These are phyloP conservation scores for Atlantisia rogersi DNA, from an alignment of 2,113 vertebrate species.

Conservation along the genomic window DNA sequence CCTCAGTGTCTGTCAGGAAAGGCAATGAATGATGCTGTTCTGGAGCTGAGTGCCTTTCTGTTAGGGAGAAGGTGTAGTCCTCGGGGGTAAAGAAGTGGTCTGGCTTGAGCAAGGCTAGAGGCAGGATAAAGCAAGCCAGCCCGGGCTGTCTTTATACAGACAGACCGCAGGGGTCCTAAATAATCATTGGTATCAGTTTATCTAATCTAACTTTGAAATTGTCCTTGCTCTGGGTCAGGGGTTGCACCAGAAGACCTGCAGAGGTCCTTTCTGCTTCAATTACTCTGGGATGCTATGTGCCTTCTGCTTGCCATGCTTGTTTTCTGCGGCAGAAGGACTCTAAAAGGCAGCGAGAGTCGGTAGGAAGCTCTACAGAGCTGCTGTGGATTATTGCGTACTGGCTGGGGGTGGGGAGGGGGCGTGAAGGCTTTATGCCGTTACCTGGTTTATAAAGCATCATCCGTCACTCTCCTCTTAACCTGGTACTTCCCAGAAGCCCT, in stretches of 20 bases:
- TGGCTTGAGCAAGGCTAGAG: neutral
- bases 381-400: neutral
- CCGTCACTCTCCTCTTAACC: neutral
- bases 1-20: neutral
- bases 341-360: neutral
- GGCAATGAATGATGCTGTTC: neutral
- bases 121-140: neutral
- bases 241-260: neutral
- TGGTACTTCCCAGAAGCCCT: neutral
- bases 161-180: neutral
- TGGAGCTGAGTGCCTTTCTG: neutral
- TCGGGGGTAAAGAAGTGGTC: neutral
- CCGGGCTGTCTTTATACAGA: neutral
- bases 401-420: neutral
- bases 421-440: neutral
- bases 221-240: conserved; percentile 10
- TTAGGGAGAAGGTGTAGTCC: neutral
- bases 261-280: neutral
- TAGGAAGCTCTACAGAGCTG: neutral
- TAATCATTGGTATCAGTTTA: neutral
- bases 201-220: neutral
- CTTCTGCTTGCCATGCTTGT: neutral
- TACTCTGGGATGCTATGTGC: neutral
- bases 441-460: neutral
- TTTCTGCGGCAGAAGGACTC: neutral